Conservation (phyloP, 2,888 invertebrate genomes). For the Eupithecia exiguata region DNA sequence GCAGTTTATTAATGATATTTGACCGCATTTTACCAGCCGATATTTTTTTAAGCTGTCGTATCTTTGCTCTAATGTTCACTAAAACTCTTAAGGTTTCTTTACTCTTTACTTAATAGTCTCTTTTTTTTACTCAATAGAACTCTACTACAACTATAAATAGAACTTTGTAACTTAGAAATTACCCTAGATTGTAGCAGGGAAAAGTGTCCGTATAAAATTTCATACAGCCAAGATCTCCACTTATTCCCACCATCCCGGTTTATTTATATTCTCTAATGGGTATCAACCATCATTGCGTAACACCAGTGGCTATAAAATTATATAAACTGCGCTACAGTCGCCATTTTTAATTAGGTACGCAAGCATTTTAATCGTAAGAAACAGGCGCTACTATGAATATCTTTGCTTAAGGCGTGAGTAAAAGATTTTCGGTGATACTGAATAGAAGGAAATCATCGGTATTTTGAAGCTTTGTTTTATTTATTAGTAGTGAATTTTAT, state of each 20-base stretch:
- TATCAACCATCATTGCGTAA: conserved; percentile 49
- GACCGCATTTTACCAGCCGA: too few species aligned
- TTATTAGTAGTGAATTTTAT: too few species aligned
- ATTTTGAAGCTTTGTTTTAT: neutral
- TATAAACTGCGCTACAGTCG: conserved; percentile 45
- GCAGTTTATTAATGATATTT: too few species aligned
- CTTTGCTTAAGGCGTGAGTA: neutral
- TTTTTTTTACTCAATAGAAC: neutral
- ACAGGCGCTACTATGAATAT: neutral
- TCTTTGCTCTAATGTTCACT: too few species aligned
- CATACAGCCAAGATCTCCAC: neutral
- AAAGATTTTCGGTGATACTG: neutral
- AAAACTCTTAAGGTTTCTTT: too few species aligned
- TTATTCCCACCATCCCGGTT: conserved; percentile 36
- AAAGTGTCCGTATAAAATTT: neutral
- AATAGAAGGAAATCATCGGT: neutral
- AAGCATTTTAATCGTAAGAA: neutral
- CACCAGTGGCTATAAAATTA: conserved; percentile 37
- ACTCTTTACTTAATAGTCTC: too few species aligned
- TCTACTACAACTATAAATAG: neutral
- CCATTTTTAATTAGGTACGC: conserved; percentile 42
- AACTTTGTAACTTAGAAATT: neutral
- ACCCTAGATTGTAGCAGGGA: neutral
- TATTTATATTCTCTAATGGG: conserved; percentile 41
- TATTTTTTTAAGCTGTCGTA: too few species aligned